Conservation (phyloP, 1,140 invertebrate genomes). For the Hylyphantes graminicola region DNA sequence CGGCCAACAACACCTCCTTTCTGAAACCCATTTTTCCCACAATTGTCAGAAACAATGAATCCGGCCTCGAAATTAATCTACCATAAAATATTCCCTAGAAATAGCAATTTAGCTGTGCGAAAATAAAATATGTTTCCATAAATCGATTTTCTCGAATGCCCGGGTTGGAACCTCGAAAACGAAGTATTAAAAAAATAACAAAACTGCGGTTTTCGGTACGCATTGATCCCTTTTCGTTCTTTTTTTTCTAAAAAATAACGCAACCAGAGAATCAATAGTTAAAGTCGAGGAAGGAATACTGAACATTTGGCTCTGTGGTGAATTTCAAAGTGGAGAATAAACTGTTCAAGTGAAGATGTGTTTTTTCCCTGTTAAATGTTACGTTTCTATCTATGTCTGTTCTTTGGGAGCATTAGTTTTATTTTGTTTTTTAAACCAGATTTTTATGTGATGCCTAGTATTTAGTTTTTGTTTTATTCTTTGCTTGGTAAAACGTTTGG, state of each 20-base stretch:
- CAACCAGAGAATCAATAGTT: constrained; percentile 40
- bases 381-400: neutral
- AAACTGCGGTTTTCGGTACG: constrained; percentile 15
- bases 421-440: neutral
- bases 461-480: neutral
- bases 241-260: constrained; percentile 41
- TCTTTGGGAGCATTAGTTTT: neutral
- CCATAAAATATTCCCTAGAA: too few species aligned
- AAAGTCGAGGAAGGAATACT: constrained; percentile 44
- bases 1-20: too few species aligned
- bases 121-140: constrained; percentile 27
- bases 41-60: too few species aligned
- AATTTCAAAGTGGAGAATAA: constrained; percentile 36
- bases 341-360: neutral
- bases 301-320: constrained; percentile 33
- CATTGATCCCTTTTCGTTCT: constrained; percentile 21
- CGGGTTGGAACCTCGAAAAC: neutral
- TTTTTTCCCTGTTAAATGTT: neutral
- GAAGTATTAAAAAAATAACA: constrained; percentile 9
- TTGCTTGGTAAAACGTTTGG: neutral
- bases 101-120: constrained; percentile 6
- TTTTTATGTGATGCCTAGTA: too few species aligned
- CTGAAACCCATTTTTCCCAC: too few species aligned
- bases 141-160: constrained; percentile 10
- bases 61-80: too few species aligned